Evolutionary conservation across 2,797 vertebrate species (phyloP).

Genomic region (Champsocephalus gunnari): DNA sequence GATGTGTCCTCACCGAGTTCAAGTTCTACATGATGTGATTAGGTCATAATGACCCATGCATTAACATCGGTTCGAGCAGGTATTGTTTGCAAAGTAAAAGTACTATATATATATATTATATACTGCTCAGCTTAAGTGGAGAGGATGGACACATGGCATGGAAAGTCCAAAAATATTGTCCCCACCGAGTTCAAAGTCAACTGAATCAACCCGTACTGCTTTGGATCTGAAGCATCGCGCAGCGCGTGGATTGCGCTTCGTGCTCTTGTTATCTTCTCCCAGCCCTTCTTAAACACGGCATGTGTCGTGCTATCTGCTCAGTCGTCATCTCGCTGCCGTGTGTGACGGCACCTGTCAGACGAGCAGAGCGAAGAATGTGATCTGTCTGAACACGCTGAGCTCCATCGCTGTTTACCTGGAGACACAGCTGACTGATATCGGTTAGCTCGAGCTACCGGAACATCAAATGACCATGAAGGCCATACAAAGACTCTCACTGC

Average conservation of each 20-base stretch:
- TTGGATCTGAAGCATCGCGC: background rate
- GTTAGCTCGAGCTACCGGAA: background rate
- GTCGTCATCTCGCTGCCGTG: background rate
- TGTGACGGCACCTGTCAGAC: slow-evolving; percentile 53
- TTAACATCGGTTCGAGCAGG: no score
- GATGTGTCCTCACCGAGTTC: no score
- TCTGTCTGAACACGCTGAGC: slow-evolving; percentile 62
- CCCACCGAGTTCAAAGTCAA: background rate
- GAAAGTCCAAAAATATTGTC: background rate
- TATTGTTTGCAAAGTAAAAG: no score
- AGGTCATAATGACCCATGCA: no score
- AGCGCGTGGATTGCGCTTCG: background rate
- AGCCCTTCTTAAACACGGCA: no score
- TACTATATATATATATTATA: no score
- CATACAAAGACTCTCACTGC: background rate
- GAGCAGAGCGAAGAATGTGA: slow-evolving; percentile 39
- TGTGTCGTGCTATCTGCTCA: background rate
- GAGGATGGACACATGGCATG: no score
- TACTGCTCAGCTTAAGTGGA: no score
- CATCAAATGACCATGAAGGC: background rate
- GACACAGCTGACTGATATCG: slow-evolving; percentile 28
- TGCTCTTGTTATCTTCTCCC: no score
- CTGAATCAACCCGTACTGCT: background rate
- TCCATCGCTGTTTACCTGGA: slow-evolving; percentile 5
- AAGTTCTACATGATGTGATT: no score